Conservation (phyloP, 2,888 invertebrate species). For the Pseudolycoriella hygida region DNA sequence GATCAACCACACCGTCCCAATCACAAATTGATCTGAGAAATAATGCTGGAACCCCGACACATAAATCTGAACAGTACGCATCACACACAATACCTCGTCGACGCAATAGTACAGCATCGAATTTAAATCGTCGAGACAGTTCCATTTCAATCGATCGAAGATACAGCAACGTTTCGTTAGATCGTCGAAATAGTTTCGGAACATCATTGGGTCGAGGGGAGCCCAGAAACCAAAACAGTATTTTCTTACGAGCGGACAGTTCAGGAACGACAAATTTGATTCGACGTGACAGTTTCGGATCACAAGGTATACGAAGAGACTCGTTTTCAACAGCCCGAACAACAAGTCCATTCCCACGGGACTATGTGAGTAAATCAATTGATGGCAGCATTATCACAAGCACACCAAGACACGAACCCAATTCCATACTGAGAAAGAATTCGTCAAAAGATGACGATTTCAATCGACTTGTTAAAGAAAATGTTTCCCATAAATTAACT, state of each 20-base stretch:
- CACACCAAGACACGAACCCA: background rate
- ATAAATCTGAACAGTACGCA: constrained; percentile 1
- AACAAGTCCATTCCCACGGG: constrained; percentile 2
- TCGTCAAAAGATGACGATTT: background rate
- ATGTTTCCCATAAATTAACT: constrained; percentile 7
- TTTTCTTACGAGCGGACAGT: constrained; percentile 12
- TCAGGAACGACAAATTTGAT: constrained; percentile 12
- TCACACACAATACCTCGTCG: background rate
- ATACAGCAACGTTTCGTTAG: constrained; percentile 6
- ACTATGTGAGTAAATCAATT: constrained; percentile 8
- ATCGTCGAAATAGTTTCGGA: constrained; percentile 9
- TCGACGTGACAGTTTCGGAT: constrained; percentile 12
- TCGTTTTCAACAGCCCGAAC: background rate
- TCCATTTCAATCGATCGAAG: constrained; percentile 7
- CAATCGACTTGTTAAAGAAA: constrained; percentile 2
- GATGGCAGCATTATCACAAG: background rate
- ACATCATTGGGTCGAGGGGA: background rate
- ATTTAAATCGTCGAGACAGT: constrained; percentile 3
- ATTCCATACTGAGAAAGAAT: constrained; percentile 6
- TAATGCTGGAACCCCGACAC: constrained; percentile 4
- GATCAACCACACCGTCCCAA: constrained; percentile 28
- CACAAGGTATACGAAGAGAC: constrained; percentile 4
- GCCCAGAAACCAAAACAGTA: constrained; percentile 2
- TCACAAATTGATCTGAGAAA: constrained; percentile 1
- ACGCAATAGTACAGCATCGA: background rate